Percentiles rank a stretch among this genome's conserved stretches.
These are phyloP conservation scores for Bemisia tabaci DNA, from an alignment of 1,140 invertebrate genomes.

Conservation along the genomic window DNA sequence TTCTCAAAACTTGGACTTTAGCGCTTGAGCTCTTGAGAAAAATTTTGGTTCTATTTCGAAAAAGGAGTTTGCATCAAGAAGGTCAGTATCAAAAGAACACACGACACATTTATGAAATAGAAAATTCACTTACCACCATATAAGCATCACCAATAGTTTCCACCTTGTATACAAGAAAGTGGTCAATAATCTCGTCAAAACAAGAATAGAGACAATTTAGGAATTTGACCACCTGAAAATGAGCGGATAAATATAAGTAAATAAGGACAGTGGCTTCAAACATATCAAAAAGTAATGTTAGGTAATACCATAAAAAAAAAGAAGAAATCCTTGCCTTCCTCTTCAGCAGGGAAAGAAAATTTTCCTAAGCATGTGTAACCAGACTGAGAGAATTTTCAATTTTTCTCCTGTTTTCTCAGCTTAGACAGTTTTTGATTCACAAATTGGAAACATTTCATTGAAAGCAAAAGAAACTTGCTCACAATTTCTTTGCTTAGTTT, in stretches of 20 bases:
- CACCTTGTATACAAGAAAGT: constrained; percentile 87
- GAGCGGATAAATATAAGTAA: no score
- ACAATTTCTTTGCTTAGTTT: constrained; percentile 1
- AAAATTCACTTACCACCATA: constrained; percentile 56
- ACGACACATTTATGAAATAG: no score
- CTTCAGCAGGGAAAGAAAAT: background rate
- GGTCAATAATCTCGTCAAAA: constrained; percentile 80
- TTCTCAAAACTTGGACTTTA: no score
- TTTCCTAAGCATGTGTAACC: background rate
- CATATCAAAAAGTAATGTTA: background rate
- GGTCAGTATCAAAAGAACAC: no score
- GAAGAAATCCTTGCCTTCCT: background rate
- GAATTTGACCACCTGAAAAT: constrained; percentile 72
- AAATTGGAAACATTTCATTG: no score
- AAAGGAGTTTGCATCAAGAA: no score
- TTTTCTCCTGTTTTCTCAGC: no score
- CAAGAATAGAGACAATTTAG: constrained; percentile 86
- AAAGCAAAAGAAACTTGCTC: background rate
- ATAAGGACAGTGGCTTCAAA: background rate
- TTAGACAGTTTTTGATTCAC: no score
- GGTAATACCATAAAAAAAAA: background rate
- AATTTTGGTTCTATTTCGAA: no score
- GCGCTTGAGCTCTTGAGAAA: no score
- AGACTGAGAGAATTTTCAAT: background rate
- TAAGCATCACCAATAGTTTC: constrained; percentile 86